Base-by-base conservation (phyloP, 2,888 invertebrate genomes). In the Anagyrus pseudococci region DNA sequence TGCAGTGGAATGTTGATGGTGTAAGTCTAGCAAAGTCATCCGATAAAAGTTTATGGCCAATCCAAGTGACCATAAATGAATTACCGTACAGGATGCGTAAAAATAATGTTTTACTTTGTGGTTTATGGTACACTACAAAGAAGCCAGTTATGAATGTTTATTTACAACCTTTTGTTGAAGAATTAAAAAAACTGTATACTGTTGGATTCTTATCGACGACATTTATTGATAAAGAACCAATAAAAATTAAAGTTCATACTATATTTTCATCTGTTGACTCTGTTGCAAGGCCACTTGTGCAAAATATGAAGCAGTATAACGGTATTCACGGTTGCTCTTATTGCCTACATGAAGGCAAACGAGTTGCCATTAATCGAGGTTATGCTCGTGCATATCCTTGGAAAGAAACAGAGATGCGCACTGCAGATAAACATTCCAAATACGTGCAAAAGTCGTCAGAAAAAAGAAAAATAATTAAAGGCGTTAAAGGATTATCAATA, bases 291-390 rank as follows among this genome's bases (percentile, higher is more conserved):
- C 62, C 66, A 26, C 13, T 37, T 10, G 37, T 63, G 15, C 58
- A 64, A 58, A 41, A 46, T 29, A 53, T 57, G 10, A 61, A 46
- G 7, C 64, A 61, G 40, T 68, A 41, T 40, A 66, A 66, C 47
- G 66, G 64, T 4, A 20, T 29, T 19, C 62, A 62, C 55, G 68
- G 68, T 8, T 68, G 66, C 41, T 20, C 59, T n/a, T 66, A 55
- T 55, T 68, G 66, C 40, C 49, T 64, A 7, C 54, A 62, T 41
- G 25, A 48, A 52, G 64, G 62, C 8, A 37, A 52, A 44, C 17
- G 19, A 48, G 55, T 59, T 43, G 20, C n/a, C 15, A 46, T 53
- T 33, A 59, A 49, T 6, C 47, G n/a, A 23, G 62, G 66, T 15
- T 22, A 33, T 49, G 48, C 59, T n/a, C 46, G 62, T 13, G 58